These are phyloP conservation scores for Paracanthobrama guichenoti DNA, from an alignment of 2,113 vertebrate genomes.

Conservation along the genomic window DNA sequence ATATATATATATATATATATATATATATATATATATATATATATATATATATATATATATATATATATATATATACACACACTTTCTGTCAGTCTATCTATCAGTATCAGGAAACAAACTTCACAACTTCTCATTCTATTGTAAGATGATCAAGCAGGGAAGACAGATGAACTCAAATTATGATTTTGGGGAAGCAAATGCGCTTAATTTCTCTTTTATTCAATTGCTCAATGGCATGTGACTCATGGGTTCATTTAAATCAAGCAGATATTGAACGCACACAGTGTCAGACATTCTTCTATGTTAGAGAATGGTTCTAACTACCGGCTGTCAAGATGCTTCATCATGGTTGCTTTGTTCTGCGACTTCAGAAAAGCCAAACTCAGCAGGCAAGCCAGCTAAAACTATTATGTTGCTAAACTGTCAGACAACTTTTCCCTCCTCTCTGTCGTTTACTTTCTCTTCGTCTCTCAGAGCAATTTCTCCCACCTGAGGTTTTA, in stretches of 20 bases:
- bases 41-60: too few relatives aligned
- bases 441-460: background rate
- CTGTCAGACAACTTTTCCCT: slow-evolving; percentile 27
- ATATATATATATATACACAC: too few relatives aligned
- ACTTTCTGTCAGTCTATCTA: too few relatives aligned
- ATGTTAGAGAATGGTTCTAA: slow-evolving; percentile 12
- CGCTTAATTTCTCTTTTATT: slow-evolving; percentile 7
- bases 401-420: slow-evolving; percentile 43
- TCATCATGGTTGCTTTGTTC: slow-evolving; percentile 29
- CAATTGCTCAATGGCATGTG: slow-evolving; percentile 5
- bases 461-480: background rate
- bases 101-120: background rate
- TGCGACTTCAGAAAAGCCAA: background rate
- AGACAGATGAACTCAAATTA: background rate
- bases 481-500: slow-evolving; percentile 51
- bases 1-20: too few relatives aligned
- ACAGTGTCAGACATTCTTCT: slow-evolving; percentile 7
- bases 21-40: too few relatives aligned
- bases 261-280: slow-evolving; percentile 24
- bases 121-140: background rate
- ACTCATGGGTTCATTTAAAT: slow-evolving; percentile 23
- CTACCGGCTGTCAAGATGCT: slow-evolving; percentile 14
- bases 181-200: background rate
- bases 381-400: slow-evolving; percentile 28
- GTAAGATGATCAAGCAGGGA: background rate